phyloP scores from a whole-genome alignment of 92 coral and sea anemone species.

The Porites cylindrica region DNA sequence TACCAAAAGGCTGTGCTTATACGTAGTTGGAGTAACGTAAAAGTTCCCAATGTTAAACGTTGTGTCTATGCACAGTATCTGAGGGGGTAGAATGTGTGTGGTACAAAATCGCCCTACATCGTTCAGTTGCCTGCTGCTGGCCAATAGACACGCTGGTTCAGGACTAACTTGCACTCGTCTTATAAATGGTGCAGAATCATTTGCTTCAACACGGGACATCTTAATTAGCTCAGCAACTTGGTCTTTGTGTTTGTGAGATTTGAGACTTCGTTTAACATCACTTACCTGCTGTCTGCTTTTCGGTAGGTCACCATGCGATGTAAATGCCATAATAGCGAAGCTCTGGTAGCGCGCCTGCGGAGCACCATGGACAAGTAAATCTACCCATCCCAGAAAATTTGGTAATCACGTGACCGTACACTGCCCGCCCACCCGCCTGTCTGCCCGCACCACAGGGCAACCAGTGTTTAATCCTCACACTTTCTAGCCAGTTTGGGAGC shows the following conservation, averaged over 20 bases:
- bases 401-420: too few species aligned
- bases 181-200: background rate
- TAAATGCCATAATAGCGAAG: background rate
- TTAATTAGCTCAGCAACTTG: conserved; percentile 14
- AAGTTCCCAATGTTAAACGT: conserved; percentile 54
- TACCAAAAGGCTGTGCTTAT: conserved; percentile 33
- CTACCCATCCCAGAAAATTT: too few species aligned
- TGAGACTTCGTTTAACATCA: background rate
- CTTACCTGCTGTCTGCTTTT: conserved; percentile 2
- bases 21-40: conserved; percentile 56
- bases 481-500: too few species aligned
- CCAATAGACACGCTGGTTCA: background rate
- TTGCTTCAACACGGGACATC: too few species aligned
- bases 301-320: conserved; percentile 4
- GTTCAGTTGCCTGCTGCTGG: conserved; percentile 6
- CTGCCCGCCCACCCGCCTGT: too few species aligned
- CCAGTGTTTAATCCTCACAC: too few species aligned
- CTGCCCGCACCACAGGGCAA: too few species aligned
- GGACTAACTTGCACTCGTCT: conserved; percentile 10
- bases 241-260: background rate
- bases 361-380: too few species aligned
- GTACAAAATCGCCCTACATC: conserved; percentile 3
- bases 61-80: conserved; percentile 58
- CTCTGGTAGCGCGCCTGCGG: too few species aligned
- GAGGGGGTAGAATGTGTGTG: background rate